Evolutionary conservation across 2,888 invertebrate genomes (phyloP).

Genomic region (Neoitamus cyanurus): DNA sequence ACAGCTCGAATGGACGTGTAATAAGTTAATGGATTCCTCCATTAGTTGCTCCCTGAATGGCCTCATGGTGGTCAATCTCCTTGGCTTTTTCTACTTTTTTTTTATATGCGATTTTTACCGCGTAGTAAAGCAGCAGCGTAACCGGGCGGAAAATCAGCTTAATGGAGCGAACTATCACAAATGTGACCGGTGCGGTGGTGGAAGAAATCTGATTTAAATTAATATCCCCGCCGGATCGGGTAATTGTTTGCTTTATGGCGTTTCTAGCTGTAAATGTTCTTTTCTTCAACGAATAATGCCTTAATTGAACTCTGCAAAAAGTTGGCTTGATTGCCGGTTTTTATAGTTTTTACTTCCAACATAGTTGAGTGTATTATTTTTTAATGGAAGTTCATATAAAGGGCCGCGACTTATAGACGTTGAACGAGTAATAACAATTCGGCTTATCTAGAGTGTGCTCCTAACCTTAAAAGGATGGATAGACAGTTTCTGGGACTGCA

Average conservation of each 20-base stretch:
- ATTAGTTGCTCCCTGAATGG: slow-evolving; percentile 4
- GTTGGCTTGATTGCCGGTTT: background rate
- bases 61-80: background rate
- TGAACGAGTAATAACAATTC: background rate
- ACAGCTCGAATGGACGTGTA: background rate
- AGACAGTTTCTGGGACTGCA: no score
- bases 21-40: slow-evolving; percentile 30
- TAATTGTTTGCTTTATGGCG: background rate
- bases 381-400: background rate
- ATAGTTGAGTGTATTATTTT: background rate
- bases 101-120: background rate
- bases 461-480: no score
- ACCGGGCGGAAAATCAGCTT: slow-evolving; percentile 6
- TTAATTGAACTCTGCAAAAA: background rate
- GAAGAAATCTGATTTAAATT: slow-evolving; percentile 15
- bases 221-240: background rate
- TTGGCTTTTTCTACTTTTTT: background rate
- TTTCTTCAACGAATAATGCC: background rate
- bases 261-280: background rate
- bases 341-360: background rate
- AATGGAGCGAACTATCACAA: slow-evolving; percentile 27
- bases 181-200: slow-evolving; percentile 15
- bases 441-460: no score
- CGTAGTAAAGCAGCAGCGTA: background rate
- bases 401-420: no score